Percentiles rank a stretch among this genome's conserved stretches.
phyloP scores from a whole-genome alignment of 2,888 invertebrate genomes.

The Nymphalis urticae region DNA sequence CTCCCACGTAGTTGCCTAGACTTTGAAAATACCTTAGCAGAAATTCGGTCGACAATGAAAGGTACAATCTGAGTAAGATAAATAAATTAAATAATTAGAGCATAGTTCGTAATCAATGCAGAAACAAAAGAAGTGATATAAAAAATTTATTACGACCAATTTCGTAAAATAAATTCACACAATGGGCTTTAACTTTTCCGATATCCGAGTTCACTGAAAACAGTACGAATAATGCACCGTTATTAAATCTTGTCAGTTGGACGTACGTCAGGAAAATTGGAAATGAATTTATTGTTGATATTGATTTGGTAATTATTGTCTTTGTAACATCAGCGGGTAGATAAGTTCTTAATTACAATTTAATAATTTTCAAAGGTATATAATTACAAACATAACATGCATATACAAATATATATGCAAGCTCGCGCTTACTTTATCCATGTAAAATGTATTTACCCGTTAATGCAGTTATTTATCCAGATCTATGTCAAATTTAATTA shows the following conservation, averaged over 20 bases:
- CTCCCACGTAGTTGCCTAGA: no score
- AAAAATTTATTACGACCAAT: conserved; percentile 1
- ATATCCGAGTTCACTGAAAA: conserved; percentile 6
- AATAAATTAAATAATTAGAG: no score
- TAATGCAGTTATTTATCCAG: no score
- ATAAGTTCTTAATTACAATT: background rate
- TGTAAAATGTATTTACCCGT: no score
- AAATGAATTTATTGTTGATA: background rate
- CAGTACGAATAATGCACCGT: background rate
- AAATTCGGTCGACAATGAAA: no score
- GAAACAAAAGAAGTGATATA: conserved; percentile 2
- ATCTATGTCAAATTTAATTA: no score
- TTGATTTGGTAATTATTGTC: background rate
- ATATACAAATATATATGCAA: no score
- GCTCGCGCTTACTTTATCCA: no score
- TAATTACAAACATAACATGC: no score
- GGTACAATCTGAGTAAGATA: no score
- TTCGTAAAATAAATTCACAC: conserved; percentile 4
- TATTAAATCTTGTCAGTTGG: background rate
- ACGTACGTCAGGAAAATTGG: background rate
- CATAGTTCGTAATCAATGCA: background rate
- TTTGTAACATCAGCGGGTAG: background rate
- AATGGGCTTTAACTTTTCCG: conserved; percentile 3
- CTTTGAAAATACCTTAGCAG: no score
- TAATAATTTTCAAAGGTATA: background rate